phyloP scores from a whole-genome alignment of 2,797 vertebrate genomes.

The Peromyscus nudipes region DNA sequence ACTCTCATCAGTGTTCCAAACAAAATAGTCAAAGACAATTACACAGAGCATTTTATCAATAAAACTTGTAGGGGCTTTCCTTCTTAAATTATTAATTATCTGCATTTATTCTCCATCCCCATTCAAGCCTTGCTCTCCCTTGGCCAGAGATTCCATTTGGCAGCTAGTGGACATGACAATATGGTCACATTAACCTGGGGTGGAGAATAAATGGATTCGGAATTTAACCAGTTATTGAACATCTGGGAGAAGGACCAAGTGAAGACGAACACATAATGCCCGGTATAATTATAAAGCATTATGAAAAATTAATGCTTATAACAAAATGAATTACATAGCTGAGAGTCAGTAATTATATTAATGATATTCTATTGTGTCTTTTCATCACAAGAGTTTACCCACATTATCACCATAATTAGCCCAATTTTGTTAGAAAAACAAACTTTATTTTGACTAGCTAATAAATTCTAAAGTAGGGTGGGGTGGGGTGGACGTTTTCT shows the following conservation, averaged over 20 bases:
- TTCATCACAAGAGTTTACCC: conserved; percentile 1
- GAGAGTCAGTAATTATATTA: conserved; percentile 46
- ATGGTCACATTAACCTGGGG: not conserved
- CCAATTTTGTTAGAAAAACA: conserved; percentile 59
- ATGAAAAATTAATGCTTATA: conserved; percentile 56
- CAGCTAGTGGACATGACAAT: not conserved
- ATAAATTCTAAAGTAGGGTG: not conserved
- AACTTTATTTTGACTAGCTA: conserved; percentile 30
- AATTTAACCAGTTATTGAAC: conserved; percentile 26
- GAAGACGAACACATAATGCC: conserved; percentile 21
- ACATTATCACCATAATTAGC: conserved; percentile 47
- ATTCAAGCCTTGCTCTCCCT: not conserved
- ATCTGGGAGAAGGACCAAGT: conserved; percentile 16
- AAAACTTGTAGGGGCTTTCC: not conserved
- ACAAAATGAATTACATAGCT: conserved; percentile 13
- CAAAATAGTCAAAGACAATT: conserved; percentile 13
- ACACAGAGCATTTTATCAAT: not conserved
- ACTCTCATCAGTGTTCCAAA: conserved; percentile 2
- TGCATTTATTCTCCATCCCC: not conserved
- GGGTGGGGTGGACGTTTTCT: not conserved
- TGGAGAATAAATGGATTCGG: not conserved
- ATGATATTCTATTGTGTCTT: conserved; percentile 39
- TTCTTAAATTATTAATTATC: conserved; percentile 11
- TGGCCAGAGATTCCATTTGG: not conserved
- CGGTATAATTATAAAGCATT: conserved; percentile 40